Conservation (phyloP, 1,140 invertebrate species). For the Platyscapa corneri region DNA sequence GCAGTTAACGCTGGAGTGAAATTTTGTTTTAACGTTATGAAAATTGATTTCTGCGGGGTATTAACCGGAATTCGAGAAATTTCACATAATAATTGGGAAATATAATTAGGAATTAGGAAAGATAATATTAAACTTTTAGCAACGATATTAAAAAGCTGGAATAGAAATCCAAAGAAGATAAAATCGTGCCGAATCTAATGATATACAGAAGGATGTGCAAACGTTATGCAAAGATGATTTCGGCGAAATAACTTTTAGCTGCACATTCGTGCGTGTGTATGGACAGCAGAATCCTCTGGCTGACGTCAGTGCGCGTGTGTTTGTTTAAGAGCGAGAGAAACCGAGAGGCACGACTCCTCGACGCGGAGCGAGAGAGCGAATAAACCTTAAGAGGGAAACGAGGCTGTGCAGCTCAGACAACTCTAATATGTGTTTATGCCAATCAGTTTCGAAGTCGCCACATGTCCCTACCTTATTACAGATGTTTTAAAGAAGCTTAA, state of each 20-base stretch:
- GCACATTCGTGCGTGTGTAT: too few relatives aligned
- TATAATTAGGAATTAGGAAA: too few relatives aligned
- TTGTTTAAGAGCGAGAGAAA: neutral
- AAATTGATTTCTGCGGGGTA: neutral
- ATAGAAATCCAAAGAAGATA: neutral
- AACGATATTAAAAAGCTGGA: neutral
- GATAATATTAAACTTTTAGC: neutral
- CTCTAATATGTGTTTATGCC: constrained; percentile 5
- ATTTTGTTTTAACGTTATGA: neutral
- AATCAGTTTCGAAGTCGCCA: constrained; percentile 21
- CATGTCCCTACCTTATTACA: neutral
- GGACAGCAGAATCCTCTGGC: neutral
- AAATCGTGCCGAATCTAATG: neutral
- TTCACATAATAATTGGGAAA: too few relatives aligned
- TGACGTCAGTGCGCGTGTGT: neutral
- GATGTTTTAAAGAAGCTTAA: constrained; percentile 17
- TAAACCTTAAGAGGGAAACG: constrained; percentile 28
- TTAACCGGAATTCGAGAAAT: too few relatives aligned
- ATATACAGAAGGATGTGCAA: neutral
- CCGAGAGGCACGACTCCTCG: neutral
- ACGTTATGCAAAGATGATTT: neutral
- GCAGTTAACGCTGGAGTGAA: neutral
- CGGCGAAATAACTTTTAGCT: neutral
- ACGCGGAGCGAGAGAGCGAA: neutral
- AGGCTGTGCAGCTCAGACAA: constrained; percentile 14